Evolutionary conservation across 2,888 invertebrate species (phyloP), one percentile per base, ranked within the genome.

Genomic region (Eupithecia dodoneata): DNA sequence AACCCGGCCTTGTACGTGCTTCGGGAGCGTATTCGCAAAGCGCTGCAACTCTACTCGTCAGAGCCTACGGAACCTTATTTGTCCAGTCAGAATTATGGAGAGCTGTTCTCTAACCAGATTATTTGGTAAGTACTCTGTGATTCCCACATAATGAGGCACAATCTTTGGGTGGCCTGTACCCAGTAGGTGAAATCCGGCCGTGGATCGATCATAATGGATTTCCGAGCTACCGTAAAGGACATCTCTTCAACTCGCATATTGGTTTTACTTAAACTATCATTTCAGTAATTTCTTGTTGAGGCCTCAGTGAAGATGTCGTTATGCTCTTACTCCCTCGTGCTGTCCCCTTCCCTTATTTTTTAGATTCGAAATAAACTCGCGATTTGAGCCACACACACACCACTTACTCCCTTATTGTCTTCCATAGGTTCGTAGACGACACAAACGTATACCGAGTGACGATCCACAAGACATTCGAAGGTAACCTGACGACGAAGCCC

Each of bases 391-490:
- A 2, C 12, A 49, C 59, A 18, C 59, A 7, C 18, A n/a, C 18
- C 18, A 9, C 59, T 63, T 12, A 18, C 7, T 3, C 63, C 63
- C 12, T 3, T 63, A 30, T 63, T 30, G 18, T 18, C 2, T 63
- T 45, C 30, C 10, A 6, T 82, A 96, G 96, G 96, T 99, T 99
- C 93, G 99, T 99, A 13, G 99, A 99, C 89, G 99, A 99, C 91
- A 99, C 99, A 0, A 99, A 99, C 91, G 99, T 99, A 45, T 99
- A 99, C 94, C 97, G 99, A 82, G 99, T 99, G 44, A 99, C 99
- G 0, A 99, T 99, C 87, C 99, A 99, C 96, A 99, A 99, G 96
- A 99, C 99, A 0, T 99, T 99, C 92, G 99, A 99, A 91, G 99
- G 99, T 74, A 99, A 99, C 91, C 96, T 99, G 89, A 99, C 99